These are phyloP conservation scores for Corythornis vintsioides DNA, from an alignment of 2,113 vertebrate genomes.

Conservation along the genomic window DNA sequence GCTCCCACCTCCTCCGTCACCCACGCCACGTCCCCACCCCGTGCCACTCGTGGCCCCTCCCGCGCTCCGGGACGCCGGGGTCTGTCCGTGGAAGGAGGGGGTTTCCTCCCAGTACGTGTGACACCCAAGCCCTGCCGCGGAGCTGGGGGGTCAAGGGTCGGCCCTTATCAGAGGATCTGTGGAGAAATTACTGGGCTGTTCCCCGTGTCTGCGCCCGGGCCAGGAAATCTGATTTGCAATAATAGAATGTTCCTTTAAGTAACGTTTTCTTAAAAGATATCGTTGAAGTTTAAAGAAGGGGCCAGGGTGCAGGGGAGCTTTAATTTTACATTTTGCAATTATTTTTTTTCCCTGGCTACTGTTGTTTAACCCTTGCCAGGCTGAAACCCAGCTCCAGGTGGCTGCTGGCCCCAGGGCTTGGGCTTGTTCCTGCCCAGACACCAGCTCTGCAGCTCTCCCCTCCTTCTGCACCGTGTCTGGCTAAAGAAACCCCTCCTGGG, in stretches of 20 bases:
- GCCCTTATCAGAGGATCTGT: conserved; percentile 64
- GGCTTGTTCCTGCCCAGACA: neutral
- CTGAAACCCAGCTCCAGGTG: conserved; percentile 39
- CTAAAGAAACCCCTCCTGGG: neutral
- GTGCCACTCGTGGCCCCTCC: too few species aligned
- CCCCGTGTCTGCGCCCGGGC: conserved; percentile 52
- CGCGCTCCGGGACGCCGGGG: neutral
- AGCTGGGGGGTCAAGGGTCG: conserved; percentile 36
- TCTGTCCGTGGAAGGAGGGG: neutral
- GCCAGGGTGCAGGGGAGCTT: conserved; percentile 48
- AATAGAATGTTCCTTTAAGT: conserved; percentile 73
- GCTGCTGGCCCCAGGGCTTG: neutral
- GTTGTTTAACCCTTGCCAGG: conserved; percentile 71
- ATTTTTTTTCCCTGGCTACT: conserved; percentile 66
- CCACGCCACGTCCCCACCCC: neutral
- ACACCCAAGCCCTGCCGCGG: conserved; percentile 11
- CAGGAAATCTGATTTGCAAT: conserved; percentile 75
- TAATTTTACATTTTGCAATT: conserved; percentile 69
- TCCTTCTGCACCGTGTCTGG: neutral
- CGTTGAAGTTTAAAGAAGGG: conserved; percentile 68
- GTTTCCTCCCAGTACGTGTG: neutral
- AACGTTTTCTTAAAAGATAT: conserved; percentile 69
- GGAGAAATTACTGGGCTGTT: conserved; percentile 53
- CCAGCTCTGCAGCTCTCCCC: neutral
- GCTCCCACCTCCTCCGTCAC: neutral